phyloP scores from a whole-genome alignment of 1,140 invertebrate species.

The Cydia splendana region DNA sequence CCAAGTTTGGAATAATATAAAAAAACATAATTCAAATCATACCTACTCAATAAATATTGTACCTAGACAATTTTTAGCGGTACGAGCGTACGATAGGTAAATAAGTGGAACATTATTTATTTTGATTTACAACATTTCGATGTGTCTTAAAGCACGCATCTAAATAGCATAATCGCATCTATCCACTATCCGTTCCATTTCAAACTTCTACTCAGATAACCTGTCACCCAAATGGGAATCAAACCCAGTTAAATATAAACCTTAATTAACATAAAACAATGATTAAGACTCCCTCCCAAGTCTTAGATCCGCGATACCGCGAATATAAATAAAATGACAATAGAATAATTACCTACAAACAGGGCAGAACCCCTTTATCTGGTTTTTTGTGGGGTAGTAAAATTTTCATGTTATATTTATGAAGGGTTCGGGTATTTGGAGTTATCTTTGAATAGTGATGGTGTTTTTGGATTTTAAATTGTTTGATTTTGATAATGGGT shows the following conservation, averaged over 20 bases:
- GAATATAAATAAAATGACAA: constrained; percentile 64
- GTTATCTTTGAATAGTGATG: not conserved
- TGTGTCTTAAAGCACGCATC: too few relatives aligned
- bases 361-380: constrained; percentile 18
- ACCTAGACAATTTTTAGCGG: too few relatives aligned
- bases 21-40: too few relatives aligned
- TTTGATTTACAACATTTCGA: too few relatives aligned
- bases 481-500: not conserved
- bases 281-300: constrained; percentile 57
- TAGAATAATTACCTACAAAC: constrained; percentile 53
- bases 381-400: constrained; percentile 15
- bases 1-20: too few relatives aligned
- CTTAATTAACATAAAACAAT: constrained; percentile 65
- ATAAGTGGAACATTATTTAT: too few relatives aligned
- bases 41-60: too few relatives aligned
- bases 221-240: constrained; percentile 22
- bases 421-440: not conserved
- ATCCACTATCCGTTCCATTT: not conserved
- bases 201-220: constrained; percentile 3
- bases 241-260: constrained; percentile 35
- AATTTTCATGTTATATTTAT: constrained; percentile 25
- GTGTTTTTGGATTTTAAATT: not conserved
- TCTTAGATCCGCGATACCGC: constrained; percentile 53
- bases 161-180: not conserved
- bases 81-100: too few relatives aligned